A percentile compares a stretch with the other conserved stretches of the same genome.
phyloP scores from a whole-genome alignment of 2,113 vertebrate species.

The Paracanthobrama guichenoti region DNA sequence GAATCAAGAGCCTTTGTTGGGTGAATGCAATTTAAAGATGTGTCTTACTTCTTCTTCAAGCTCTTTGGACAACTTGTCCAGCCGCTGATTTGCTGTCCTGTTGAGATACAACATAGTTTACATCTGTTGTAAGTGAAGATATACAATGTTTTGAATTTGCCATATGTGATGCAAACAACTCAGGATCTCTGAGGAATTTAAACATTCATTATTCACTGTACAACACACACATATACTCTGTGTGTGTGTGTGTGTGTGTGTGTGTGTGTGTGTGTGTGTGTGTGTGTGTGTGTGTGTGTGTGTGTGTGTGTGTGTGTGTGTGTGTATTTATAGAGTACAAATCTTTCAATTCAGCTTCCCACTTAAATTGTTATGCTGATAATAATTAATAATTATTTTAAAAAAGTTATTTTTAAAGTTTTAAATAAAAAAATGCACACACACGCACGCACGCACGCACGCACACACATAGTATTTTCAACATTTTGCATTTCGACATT shows the following conservation, averaged over 20 bases:
- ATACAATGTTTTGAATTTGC: background rate
- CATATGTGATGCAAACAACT: background rate
- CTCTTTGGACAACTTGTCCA: slow-evolving; percentile 92
- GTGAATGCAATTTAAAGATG: background rate
- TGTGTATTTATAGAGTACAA: no score
- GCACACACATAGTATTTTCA: background rate
- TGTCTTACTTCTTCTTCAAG: slow-evolving; percentile 89
- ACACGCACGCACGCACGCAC: no score
- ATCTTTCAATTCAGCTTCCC: background rate
- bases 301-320: no score
- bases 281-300: no score
- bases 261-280: no score
- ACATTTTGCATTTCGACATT: background rate
- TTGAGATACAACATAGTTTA: slow-evolving; percentile 52
- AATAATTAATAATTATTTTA: slow-evolving; percentile 90
- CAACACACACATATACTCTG: no score
- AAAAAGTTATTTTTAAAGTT: no score
- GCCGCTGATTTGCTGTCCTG: slow-evolving; percentile 84
- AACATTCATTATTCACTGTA: background rate
- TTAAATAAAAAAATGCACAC: background rate
- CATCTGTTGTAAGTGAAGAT: background rate
- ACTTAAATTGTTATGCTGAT: background rate
- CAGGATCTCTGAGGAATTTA: background rate
- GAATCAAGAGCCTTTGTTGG: background rate
- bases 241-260: no score